These are phyloP conservation scores for Leucosticte australis DNA, from an alignment of 2,113 vertebrate species.

Conservation along the genomic window DNA sequence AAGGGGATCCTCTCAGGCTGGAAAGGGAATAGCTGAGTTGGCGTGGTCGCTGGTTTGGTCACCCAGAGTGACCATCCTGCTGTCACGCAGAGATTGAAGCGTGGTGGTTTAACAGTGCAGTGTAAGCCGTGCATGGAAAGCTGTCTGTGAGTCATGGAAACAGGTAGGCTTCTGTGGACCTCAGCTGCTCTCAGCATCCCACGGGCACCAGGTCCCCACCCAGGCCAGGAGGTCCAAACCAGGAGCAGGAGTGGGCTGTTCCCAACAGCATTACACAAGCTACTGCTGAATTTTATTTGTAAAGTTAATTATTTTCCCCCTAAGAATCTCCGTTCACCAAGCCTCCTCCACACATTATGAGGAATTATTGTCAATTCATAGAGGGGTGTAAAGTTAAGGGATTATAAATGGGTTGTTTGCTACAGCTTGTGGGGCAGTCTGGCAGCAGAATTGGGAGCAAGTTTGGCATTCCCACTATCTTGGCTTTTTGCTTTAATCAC, in stretches of 20 bases:
- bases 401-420: neutral
- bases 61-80: neutral
- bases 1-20: neutral
- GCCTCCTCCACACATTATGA: neutral
- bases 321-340: neutral
- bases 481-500: constrained; percentile 20
- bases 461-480: neutral
- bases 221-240: neutral
- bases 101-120: neutral
- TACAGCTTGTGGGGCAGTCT: neutral
- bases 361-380: neutral
- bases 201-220: too few relatives aligned
- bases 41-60: rapidly evolving
- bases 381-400: neutral
- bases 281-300: neutral
- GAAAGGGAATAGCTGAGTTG: neutral
- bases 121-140: rapidly evolving
- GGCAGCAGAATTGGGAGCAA: neutral
- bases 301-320: neutral
- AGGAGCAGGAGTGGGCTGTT: neutral
- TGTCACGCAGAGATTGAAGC: neutral
- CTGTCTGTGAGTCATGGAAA: neutral
- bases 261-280: neutral
- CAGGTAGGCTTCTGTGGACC: neutral
- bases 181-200: neutral